Evolutionary conservation across 1,140 invertebrate genomes (phyloP).

Genomic region (Thaumetopoea pityocampa): DNA sequence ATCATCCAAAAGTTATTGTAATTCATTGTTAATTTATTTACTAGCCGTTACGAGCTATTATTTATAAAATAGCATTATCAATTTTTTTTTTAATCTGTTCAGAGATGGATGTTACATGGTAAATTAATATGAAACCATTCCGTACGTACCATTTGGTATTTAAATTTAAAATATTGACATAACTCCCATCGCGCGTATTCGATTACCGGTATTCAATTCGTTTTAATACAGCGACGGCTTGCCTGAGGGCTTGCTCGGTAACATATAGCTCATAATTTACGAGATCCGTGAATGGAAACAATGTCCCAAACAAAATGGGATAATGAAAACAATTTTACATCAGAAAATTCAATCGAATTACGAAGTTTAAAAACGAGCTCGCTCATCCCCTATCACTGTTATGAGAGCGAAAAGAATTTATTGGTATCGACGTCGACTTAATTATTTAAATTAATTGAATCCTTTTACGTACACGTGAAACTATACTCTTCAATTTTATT

Average conservation of each 20-base stretch:
- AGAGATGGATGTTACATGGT: conserved; percentile 42
- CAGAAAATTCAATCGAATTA: conserved; percentile 64
- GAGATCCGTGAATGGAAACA: conserved; percentile 62
- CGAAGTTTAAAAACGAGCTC: conserved; percentile 44
- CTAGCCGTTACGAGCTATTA: too few relatives aligned
- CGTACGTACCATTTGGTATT: conserved; percentile 53
- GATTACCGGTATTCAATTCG: conserved; percentile 73
- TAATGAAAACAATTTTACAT: conserved; percentile 68
- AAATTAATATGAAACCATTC: conserved; percentile 47
- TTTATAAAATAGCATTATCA: too few relatives aligned
- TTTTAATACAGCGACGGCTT: conserved; percentile 63
- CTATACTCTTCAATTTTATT: conserved; percentile 31
- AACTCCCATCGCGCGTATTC: conserved; percentile 65
- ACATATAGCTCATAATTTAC: conserved; percentile 73
- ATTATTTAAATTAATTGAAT: conserved; percentile 28
- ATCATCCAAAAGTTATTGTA: too few relatives aligned
- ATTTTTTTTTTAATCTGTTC: conserved; percentile 42
- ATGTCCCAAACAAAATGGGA: conserved; percentile 65
- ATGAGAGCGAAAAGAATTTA: conserved; percentile 20
- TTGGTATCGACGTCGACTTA: conserved; percentile 14
- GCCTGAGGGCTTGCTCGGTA: conserved; percentile 60
- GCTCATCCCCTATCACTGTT: conserved; percentile 28
- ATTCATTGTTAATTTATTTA: too few relatives aligned
- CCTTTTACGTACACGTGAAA: conserved; percentile 23
- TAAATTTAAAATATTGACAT: conserved; percentile 73